Conservation (phyloP, 2,113 vertebrate species). For the Cariama cristata region DNA sequence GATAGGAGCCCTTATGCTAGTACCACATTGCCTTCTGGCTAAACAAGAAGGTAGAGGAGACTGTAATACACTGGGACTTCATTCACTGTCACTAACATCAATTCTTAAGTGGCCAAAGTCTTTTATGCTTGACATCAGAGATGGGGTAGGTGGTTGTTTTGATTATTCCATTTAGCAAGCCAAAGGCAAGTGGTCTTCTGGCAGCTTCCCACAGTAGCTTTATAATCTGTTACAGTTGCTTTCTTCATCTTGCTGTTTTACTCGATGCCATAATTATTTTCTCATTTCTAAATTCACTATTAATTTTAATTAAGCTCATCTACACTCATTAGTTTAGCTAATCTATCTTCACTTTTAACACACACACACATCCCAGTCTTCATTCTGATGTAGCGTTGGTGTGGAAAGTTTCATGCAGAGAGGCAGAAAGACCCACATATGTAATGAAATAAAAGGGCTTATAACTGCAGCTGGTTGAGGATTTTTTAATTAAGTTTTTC, state of each 20-base stretch:
- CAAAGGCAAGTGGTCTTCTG: neutral
- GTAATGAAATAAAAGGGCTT: neutral
- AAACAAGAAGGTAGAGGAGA: neutral
- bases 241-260: conserved; percentile 29
- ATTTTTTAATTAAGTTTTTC: conserved; percentile 34
- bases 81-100: neutral
- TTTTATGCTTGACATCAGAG: neutral
- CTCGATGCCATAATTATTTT: conserved; percentile 36
- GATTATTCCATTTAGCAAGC: neutral
- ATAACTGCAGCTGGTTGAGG: neutral
- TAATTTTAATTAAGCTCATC: conserved; percentile 66
- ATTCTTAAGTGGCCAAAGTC: neutral
- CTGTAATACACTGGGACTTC: neutral
- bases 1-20: neutral
- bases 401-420: neutral
- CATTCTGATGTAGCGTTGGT: neutral
- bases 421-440: neutral
- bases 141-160: neutral
- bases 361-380: neutral
- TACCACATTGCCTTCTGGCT: neutral
- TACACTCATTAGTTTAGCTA: conserved; percentile 47
- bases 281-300: conserved; percentile 48
- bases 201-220: neutral
- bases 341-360: conserved; percentile 23
- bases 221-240: neutral